phyloP scores from a whole-genome alignment of 2,888 invertebrate genomes.

The Drosophila rellima region DNA sequence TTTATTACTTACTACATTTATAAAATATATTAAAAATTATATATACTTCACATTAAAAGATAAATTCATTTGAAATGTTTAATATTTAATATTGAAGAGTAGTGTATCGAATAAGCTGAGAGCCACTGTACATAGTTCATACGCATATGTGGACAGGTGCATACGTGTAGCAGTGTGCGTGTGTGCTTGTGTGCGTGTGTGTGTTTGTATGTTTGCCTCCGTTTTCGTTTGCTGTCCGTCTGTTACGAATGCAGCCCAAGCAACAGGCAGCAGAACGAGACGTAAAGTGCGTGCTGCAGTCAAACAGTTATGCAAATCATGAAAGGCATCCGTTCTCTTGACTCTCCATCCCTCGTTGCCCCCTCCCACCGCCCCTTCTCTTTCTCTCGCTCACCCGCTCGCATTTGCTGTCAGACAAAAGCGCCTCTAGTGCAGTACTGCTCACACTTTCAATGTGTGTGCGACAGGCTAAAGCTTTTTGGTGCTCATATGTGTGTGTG shows the following conservation, averaged over 20 bases:
- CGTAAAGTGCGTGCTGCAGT: conserved; percentile 59
- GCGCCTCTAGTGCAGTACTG: conserved; percentile 6
- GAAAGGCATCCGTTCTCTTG: conserved; percentile 43
- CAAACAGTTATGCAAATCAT: conserved; percentile 78
- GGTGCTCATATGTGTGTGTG: conserved; percentile 6
- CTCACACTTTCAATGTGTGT: conserved; percentile 13
- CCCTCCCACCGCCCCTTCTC: background rate
- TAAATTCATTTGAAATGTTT: too few relatives aligned
- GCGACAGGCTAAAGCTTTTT: conserved; percentile 38
- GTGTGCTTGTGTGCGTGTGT: conserved; percentile 37
- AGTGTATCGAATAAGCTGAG: background rate
- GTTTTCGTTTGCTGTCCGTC: conserved; percentile 61
- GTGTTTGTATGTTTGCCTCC: conserved; percentile 62
- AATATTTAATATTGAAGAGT: background rate
- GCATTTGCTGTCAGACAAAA: background rate
- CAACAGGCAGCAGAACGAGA: conserved; percentile 44
- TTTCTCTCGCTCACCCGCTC: background rate
- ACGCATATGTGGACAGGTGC: conserved; percentile 73
- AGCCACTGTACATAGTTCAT: background rate
- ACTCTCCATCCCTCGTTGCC: background rate
- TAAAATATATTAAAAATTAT: too few relatives aligned
- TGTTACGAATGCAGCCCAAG: conserved; percentile 60
- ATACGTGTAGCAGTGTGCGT: conserved; percentile 38
- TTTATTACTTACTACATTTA: too few relatives aligned
- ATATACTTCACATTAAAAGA: too few relatives aligned